Evolutionary conservation across 2,888 invertebrate genomes (phyloP), one percentile per base, ranked within the genome.

Genomic region (Tenthredo livida): DNA sequence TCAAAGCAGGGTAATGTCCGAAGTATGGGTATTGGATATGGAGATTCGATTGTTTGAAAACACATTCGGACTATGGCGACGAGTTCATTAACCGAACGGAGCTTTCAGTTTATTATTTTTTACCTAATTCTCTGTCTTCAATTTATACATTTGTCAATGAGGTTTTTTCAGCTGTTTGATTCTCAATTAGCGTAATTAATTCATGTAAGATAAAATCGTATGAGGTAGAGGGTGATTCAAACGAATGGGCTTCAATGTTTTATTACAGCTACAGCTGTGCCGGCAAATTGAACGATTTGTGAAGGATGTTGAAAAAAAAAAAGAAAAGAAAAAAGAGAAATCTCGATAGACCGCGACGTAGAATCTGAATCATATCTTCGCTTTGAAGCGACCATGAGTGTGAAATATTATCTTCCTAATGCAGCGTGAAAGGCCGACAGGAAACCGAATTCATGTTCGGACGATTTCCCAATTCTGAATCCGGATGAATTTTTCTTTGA

Each of bases 371-470:
- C 75, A 17, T 33, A 78, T 58, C 50, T 78, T 54, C 33, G 78
- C 78, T 78, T 78, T 78, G 78, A 78, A 54, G 78, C 33, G 47
- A 47, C 75, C 25, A 58, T 21, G 78, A 78, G 78, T 58, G 54
- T 33, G 78, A 78, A 78, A 78, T 78, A 78, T 78, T 58, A 78
- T 78, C 58, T 78, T 78, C 37, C 54, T 78, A 58, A 78, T 78
- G 78, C 50, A 78, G 37, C 50, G 78, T 78, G 78, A 78, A 78
- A 78, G 29, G 50, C 78, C 37, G 78, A 78, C 54, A 29, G n/a
- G 33, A n/a, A 33, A 54, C 58, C 54, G 78, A 54, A 54, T 78
- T 78, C 54, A 21, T n/a, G 58, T 78, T 58, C 54, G 17, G 75
- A 21, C 47, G 75, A 43, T 43, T 75, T 75, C 47, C 43, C 43